Base-by-base conservation (phyloP, 2,888 invertebrate species). In the Orchestes rusci region DNA sequence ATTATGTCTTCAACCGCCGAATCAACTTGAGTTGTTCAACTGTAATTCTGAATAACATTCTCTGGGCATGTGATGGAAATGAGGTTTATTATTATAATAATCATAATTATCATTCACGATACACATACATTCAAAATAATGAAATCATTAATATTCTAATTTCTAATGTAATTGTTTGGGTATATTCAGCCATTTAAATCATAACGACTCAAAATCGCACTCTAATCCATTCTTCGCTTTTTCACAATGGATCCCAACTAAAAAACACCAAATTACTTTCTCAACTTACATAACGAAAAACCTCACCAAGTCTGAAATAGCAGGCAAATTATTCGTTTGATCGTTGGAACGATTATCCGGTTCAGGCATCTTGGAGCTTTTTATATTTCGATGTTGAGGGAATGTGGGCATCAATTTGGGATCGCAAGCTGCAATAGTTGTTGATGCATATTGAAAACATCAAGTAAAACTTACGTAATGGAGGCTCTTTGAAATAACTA, bases 381-480 rank as follows among this genome's bases (percentile, higher is more conserved):
- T 85, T 74, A 89, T 79, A 66, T 93, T 91, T 56, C 95, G 79
- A 64, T 95, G 94, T 63, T 96, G 95, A 0, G 96, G 96, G 66
- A 95, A 97, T 54, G 94, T 91, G 1, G 96, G 97, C 97, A 97
- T 97, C 63, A 97, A 70, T 61, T 92, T 91, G 2, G 95, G 92
- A 66, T 95, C 94, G 68, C 95, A 95, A 0, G 96, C 92, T 93
- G 68, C 32, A 47, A 50, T 13, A n/a, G n/a, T n/a, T n/a, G n/a
- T n/a, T n/a, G n/a, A n/a, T n/a, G n/a, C n/a, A n/a, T n/a, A n/a
- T n/a, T 23, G 7, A 23, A 23, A 23, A 23, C 10, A 23, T 23
- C 5, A n/a, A n/a, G 5, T 30, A 49, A 16, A 36, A 48, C 87
- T 83, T 74, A 94, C 94, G 95, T 51, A 91, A 73, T 16, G 97